Percentiles rank a stretch among this genome's conserved stretches.
Evolutionary conservation across 30 jellyfish, hydroid and myxozoan species (phyloP).

Genomic region (Cassiopea andromeda): DNA sequence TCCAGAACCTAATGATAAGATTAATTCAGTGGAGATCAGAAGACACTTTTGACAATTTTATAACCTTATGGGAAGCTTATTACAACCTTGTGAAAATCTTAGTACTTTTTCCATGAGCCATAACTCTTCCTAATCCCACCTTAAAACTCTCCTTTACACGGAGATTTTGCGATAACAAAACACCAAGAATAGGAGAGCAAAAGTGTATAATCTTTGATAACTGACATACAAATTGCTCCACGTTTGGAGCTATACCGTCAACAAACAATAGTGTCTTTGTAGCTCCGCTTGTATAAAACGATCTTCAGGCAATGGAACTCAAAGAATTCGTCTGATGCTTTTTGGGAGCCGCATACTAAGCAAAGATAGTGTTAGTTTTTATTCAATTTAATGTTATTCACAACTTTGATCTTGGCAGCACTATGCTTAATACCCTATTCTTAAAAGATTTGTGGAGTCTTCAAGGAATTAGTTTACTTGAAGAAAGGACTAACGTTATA

Average conservation of each 20-base stretch:
- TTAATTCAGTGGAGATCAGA: background rate
- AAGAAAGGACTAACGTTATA: background rate
- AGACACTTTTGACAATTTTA: background rate
- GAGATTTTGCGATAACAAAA: background rate
- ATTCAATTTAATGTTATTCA: slow-evolving; percentile 39
- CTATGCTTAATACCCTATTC: slow-evolving; percentile 2
- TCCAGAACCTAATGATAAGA: background rate
- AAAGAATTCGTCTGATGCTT: background rate
- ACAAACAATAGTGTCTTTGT: slow-evolving; percentile 37
- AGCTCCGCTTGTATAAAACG: slow-evolving; percentile 4
- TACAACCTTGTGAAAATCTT: too few relatives aligned
- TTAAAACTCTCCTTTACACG: background rate
- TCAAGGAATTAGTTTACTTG: background rate
- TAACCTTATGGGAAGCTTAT: background rate
- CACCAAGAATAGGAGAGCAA: background rate
- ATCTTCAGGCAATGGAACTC: background rate
- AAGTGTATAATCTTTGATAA: background rate
- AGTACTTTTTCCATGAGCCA: background rate
- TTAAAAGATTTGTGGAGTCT: background rate
- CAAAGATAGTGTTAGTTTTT: slow-evolving; percentile 14
- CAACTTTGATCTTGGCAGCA: slow-evolving; percentile 26
- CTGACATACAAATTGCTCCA: background rate
- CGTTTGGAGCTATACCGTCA: slow-evolving; percentile 19
- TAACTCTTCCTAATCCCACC: background rate
- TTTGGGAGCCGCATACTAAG: slow-evolving; percentile 44